Percentiles rank a stretch among this genome's conserved stretches.
phyloP scores from a whole-genome alignment of 2,113 vertebrate genomes.

The Cynocephalus volans region DNA sequence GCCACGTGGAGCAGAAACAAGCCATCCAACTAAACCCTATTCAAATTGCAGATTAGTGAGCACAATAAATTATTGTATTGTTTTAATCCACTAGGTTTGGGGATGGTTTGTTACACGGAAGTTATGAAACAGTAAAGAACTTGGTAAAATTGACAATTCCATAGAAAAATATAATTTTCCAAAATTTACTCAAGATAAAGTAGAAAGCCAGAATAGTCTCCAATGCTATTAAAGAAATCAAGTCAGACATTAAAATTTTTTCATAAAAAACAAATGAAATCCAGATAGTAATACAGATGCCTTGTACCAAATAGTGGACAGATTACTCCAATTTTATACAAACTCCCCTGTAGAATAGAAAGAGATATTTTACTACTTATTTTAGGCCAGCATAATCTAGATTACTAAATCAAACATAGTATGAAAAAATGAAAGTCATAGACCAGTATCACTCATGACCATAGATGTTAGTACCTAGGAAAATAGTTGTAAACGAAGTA shows the following conservation, averaged over 20 bases:
- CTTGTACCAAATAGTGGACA: background rate
- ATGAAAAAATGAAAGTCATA: conserved; percentile 10
- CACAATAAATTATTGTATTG: conserved; percentile 31
- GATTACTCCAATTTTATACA: background rate
- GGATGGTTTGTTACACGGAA: background rate
- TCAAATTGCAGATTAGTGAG: conserved; percentile 40
- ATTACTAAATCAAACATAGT: background rate
- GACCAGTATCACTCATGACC: background rate
- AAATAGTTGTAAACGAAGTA: background rate
- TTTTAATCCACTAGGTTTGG: conserved; percentile 64
- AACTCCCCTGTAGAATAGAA: background rate
- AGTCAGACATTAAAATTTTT: conserved; percentile 25
- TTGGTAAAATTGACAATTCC: background rate
- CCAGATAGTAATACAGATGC: background rate
- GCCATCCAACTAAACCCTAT: background rate
- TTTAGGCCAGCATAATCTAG: background rate
- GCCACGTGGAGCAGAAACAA: background rate
- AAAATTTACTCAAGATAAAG: conserved; percentile 12
- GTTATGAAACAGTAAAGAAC: conserved; percentile 14
- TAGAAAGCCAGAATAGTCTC: background rate
- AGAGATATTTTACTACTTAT: background rate
- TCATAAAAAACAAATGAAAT: background rate
- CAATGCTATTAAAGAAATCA: background rate
- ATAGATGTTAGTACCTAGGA: background rate
- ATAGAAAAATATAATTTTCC: background rate